Base-by-base conservation (phyloP, 2,113 vertebrate genomes). In the Muntiacus muntjak region DNA sequence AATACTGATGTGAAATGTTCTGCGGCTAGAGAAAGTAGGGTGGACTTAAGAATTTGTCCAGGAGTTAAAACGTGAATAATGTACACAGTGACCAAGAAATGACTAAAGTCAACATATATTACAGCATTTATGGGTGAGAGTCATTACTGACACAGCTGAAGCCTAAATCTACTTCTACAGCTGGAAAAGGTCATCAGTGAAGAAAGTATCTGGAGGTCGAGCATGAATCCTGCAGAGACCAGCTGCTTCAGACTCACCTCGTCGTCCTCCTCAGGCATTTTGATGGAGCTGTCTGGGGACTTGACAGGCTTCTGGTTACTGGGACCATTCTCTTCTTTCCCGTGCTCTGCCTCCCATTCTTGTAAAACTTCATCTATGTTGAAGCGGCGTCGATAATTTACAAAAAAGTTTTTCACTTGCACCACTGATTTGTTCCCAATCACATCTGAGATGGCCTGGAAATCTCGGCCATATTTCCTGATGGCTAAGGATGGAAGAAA, bases 361-460 rank as follows among this genome's bases (percentile, higher is more conserved):
- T 99, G 99, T 93, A 99, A 98, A 54, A 99, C 99, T 98, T 99
- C 99, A 30, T 99, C 99, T 98, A 99, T 99, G 98, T 99, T 99
- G 98, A 99, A 99, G 97, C 99, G 99, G 30, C 99, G 99, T 23
- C 99, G 99, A 87, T 99, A 99, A 98, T 99, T 99, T 96, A 99
- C 99, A 98, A 99, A 99, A 98, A 99, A 99, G 99, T 99, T 99
- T 98, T 99, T 99, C 98, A 99, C 99, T 98, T 99, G 99, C 62
- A 99, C 99, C 98, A 99, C 99, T 25, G 99, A 99, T 98, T 99
- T 99, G 99, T 99, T 99, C 97, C 99, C 99, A 82, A 99, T 99
- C 95, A 99, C 99, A 79, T 99, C 99, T 8, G 99, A 99, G 98
- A 99, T 99, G 21, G 99, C 99, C 98, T 99, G 99, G 96, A 99